Base-by-base conservation (phyloP, 2,113 vertebrate genomes). In the Caranx melampygus region DNA sequence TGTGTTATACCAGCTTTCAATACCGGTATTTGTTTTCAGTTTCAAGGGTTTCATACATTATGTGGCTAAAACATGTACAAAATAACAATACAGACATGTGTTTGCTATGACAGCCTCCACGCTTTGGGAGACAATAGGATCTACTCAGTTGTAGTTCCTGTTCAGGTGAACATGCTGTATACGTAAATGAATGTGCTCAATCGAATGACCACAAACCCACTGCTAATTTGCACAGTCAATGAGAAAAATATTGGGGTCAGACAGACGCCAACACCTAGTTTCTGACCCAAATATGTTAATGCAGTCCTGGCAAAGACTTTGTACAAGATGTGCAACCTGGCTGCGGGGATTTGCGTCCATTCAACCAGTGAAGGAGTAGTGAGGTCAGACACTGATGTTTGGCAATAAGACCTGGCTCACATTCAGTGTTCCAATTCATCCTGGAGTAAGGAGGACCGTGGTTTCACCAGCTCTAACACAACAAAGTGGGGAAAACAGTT, bases 311-410 rank as follows among this genome's bases (percentile, higher is more conserved):
- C n/a, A 42, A 44, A 63, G 40, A 21, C 37, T 63, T 63, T 63
- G 20, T n/a, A 63, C 40, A 63, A 9, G 14, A 26, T 44, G 14
- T 26, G 13, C 3, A 5, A 55, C 20, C 52, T 21, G 52, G n/a
- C 52, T 55, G n/a, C n/a, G 26, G 10, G 52, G n/a, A 21, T 55
- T 55, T 55, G n/a, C n/a, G 21, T 55, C n/a, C 52, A 55, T 55
- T 55, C 52, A 55, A n/a, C 6, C 42, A 31, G 21, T 16, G 47
- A 9, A 64, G 42, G 21, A 26, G 4, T 4, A 45, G 3, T 64
- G 62, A 45, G n/a, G 61, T 64, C 11, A 4, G 40, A n/a, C 61
- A 44, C n/a, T 55, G 54, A 57, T 57, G 21, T 57, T 57, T 57
- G 12, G 21, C 54, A 12, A 15, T 15, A 6, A 15, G 11, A 12